Evolutionary conservation across 2,113 vertebrate genomes (phyloP), one percentile per base, ranked within the genome.

Genomic region (Oriolus oriolus): DNA sequence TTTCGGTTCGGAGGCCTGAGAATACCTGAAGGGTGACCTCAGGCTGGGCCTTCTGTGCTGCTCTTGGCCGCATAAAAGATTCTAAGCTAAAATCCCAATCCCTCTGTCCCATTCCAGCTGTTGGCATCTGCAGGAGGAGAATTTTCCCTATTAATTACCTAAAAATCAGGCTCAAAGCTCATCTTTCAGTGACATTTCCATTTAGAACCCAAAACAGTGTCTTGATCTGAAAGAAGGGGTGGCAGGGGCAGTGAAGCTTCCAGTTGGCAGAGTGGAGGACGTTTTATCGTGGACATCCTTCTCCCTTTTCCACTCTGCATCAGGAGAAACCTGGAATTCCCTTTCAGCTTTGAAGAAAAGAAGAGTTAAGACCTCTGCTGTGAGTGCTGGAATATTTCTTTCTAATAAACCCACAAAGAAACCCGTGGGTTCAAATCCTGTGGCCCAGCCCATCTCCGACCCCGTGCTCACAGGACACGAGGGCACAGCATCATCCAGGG

Each of bases 11-110:
- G 64, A 52, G 52, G 27, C 35, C 57, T n/a, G 39, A 82, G 69
- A 63, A 90, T 56, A 65, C 64, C 60, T 74, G 50, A 59, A 33
- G 16, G 24, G 60, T 92, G 84, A 93, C 37, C 61, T 96, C 84
- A 94, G 80, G 15, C 80, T 9, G 11, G 12, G 44, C 30, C 66
- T 54, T 47, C 52, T 11, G 1, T 3, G 30, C 52, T 59, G 49
- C 24, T 7, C 39, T 81, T 79, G 77, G 17, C 61, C 68, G 60
- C 20, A 78, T 41, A 27, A 84, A 84, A 30, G 3, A 42, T 16
- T 28, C 35, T 6, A 3, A 35, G 12, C 8, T 84, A 17, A 92
- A 88, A 70, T 75, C 50, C 8, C 60, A 16, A 57, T 7, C 15
- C 21, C n/a, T 60, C 37, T 6, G 4, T 37, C 63, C 71, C 61